A percentile compares a stretch with the other conserved stretches of the same genome.
phyloP scores from a whole-genome alignment of 2,113 vertebrate genomes.

The Ivindomyrus marchei region DNA sequence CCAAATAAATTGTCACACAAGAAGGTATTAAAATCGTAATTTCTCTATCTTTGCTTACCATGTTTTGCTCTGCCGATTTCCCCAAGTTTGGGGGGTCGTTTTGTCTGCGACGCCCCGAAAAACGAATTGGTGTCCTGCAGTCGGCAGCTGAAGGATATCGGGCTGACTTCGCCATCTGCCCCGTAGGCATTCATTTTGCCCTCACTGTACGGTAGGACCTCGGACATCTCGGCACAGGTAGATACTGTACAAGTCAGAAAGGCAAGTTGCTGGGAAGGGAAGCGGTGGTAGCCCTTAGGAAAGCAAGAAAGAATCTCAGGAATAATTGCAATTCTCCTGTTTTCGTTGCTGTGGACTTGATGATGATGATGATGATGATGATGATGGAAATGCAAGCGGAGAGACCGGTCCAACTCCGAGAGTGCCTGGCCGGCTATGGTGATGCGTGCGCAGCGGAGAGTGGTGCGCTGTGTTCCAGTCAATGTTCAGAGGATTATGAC shows the following conservation, averaged over 20 bases:
- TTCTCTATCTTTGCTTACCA: slow-evolving; percentile 60
- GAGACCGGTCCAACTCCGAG: slow-evolving; percentile 5
- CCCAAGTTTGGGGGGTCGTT: slow-evolving; percentile 93
- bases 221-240: slow-evolving; percentile 72
- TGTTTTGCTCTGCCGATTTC: slow-evolving; percentile 93
- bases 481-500: slow-evolving; percentile 59
- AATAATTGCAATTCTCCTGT: slow-evolving; percentile 27
- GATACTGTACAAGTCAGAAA: not conserved
- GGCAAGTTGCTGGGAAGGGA: not conserved
- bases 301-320: slow-evolving; percentile 25
- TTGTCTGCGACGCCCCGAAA: slow-evolving; percentile 84
- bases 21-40: not conserved
- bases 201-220: slow-evolving; percentile 92
- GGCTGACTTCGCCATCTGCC: slow-evolving; percentile 81
- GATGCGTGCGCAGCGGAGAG: slow-evolving; percentile 17
- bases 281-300: not conserved
- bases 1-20: not conserved
- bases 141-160: slow-evolving; percentile 95
- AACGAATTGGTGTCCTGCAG: slow-evolving; percentile 94
- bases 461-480: slow-evolving; percentile 45
- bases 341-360: not conserved
- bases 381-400: slow-evolving; percentile 7
- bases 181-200: slow-evolving; percentile 94
- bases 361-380: not conserved
- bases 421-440: slow-evolving; percentile 23